A percentile compares a stretch with the other conserved stretches of the same genome.
Evolutionary conservation across 2,113 vertebrate genomes (phyloP).

Genomic region (Ciconia boyciana): DNA sequence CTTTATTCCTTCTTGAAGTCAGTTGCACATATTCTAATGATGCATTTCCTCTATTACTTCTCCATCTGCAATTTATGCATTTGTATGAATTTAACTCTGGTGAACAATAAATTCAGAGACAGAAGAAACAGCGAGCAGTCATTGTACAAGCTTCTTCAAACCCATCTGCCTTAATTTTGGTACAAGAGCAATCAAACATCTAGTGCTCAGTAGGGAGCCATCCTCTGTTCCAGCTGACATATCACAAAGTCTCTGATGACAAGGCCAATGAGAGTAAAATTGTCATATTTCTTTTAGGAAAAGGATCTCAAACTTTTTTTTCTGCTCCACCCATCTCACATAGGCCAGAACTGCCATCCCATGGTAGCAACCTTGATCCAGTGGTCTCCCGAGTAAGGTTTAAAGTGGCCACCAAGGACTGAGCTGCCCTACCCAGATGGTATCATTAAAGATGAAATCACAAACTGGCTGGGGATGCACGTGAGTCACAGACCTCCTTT

Average conservation of each 20-base stretch:
- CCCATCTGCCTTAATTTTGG: neutral
- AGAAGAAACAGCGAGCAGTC: neutral
- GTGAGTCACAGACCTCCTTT: neutral
- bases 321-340: rapidly evolving
- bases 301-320: neutral
- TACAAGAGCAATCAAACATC: neutral
- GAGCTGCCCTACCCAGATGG: neutral
- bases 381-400: neutral
- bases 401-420: neutral
- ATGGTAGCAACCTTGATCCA: neutral
- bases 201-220: neutral
- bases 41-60: neutral
- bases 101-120: slow-evolving; percentile 22
- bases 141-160: neutral
- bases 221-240: neutral
- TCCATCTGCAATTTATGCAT: neutral
- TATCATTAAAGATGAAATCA: neutral
- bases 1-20: neutral
- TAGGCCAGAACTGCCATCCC: neutral
- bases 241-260: neutral
- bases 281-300: neutral
- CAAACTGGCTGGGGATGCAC: neutral
- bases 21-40: neutral
- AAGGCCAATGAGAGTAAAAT: neutral
- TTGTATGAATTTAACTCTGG: neutral